Conservation (phyloP, 1,140 invertebrate species). For the Drosophila carrolli region DNA sequence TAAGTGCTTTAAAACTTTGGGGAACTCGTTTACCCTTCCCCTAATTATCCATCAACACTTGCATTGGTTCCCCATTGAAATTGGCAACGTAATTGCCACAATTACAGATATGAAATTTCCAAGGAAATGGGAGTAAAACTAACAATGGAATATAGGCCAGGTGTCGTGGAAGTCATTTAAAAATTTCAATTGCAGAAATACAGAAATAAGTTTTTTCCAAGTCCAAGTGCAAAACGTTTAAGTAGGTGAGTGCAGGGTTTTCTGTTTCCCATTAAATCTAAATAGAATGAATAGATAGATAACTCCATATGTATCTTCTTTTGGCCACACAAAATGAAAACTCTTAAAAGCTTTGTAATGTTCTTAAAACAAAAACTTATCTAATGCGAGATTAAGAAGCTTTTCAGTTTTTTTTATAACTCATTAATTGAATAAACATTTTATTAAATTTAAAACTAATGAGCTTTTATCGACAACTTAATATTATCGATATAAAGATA, state of each 20-base stretch:
- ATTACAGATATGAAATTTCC: conserved; percentile 21
- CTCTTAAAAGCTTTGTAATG: no score
- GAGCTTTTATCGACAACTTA: neutral
- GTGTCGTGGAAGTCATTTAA: conserved; percentile 44
- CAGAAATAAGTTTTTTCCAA: conserved; percentile 7
- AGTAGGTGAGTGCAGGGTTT: neutral
- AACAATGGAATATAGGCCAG: conserved; percentile 63
- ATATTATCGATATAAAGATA: neutral
- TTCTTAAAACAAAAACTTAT: no score
- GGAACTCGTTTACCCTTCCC: neutral
- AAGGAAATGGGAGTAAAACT: conserved; percentile 5
- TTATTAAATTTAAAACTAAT: neutral
- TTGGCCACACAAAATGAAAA: no score
- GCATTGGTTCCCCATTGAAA: conserved; percentile 10
- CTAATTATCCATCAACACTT: conserved; percentile 18
- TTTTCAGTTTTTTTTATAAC: no score
- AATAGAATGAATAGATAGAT: neutral
- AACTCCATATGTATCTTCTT: no score
- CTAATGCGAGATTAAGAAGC: no score
- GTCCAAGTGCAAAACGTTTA: neutral
- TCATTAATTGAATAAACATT: no score
- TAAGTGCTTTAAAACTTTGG: neutral
- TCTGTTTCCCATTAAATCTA: neutral
- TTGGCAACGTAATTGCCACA: conserved; percentile 33
- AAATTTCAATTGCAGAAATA: conserved; percentile 25